Conservation (phyloP, 2,113 vertebrate genomes). For the Sander vitreus region DNA sequence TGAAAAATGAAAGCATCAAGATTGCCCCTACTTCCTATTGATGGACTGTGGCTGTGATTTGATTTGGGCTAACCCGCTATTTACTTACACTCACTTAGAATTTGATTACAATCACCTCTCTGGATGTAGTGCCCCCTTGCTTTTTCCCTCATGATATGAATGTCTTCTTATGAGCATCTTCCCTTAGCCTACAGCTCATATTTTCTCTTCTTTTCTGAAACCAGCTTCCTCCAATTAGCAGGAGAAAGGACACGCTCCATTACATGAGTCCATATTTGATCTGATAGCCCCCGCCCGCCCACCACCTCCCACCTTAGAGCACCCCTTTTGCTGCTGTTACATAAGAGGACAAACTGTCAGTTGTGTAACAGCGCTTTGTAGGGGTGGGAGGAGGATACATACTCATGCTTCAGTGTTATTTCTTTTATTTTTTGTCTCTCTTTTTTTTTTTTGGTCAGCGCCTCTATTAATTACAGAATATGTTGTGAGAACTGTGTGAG, state of each 20-base stretch:
- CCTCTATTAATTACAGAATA: not conserved
- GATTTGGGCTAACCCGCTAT: conserved; percentile 12
- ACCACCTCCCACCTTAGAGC: not conserved
- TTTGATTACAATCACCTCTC: conserved; percentile 16
- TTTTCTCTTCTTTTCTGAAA: conserved; percentile 22
- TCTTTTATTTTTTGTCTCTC: not conserved
- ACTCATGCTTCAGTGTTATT: not conserved
- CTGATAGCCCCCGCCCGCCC: conserved; percentile 20
- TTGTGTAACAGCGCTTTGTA: not conserved
- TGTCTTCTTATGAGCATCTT: not conserved
- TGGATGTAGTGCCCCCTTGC: not conserved
- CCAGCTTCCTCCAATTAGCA: conserved; percentile 40
- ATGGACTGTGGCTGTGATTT: conserved; percentile 15
- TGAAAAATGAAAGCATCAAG: not conserved
- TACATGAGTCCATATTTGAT: conserved; percentile 61
- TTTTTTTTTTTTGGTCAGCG: not conserved
- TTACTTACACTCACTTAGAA: conserved; percentile 10
- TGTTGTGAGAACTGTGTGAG: not conserved
- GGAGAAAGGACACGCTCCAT: conserved; percentile 28
- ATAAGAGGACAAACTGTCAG: conserved; percentile 20
- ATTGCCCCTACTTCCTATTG: not conserved
- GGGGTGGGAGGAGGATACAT: not conserved
- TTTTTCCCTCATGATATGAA: not conserved
- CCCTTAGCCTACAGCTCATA: conserved; percentile 26
- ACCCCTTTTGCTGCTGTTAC: conserved; percentile 12